phyloP scores from a whole-genome alignment of 2,113 vertebrate genomes.

The Baryphthengus martii region DNA sequence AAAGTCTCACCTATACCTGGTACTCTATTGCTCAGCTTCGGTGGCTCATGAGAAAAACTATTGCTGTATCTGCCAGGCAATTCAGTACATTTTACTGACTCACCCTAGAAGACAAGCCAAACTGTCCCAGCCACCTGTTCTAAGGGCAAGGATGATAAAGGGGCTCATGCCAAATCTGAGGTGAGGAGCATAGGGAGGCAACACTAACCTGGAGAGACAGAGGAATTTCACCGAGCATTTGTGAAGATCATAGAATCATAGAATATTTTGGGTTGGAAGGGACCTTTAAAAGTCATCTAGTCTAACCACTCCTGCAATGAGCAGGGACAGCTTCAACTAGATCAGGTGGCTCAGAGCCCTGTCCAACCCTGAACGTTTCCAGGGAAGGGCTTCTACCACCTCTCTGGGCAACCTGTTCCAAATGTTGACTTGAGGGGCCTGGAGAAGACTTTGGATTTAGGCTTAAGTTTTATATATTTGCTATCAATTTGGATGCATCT shows the following conservation, averaged over 20 bases:
- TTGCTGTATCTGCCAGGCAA: background rate
- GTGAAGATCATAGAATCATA: background rate
- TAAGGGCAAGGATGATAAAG: background rate
- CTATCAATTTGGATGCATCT: background rate
- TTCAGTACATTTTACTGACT: background rate
- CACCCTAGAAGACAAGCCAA: background rate
- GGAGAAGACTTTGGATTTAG: background rate
- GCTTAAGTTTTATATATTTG: background rate
- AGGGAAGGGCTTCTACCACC: background rate
- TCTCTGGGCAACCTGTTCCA: background rate
- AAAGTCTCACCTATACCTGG: background rate
- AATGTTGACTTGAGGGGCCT: background rate
- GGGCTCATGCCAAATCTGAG: background rate
- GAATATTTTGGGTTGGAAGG: background rate
- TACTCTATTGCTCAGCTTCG: background rate
- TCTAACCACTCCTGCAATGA: background rate
- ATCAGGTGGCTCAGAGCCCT: background rate
- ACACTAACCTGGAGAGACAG: background rate
- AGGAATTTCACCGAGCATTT: background rate
- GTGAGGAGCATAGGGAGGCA: background rate
- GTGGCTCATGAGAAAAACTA: background rate
- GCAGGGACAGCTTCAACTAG: background rate
- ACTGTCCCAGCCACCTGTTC: background rate
- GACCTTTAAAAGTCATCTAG: background rate
- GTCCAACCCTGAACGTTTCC: background rate